A percentile compares a stretch with the other conserved stretches of the same genome.
Conservation (phyloP, 2,113 vertebrate genomes). For the Illadopsis cleaveri region DNA sequence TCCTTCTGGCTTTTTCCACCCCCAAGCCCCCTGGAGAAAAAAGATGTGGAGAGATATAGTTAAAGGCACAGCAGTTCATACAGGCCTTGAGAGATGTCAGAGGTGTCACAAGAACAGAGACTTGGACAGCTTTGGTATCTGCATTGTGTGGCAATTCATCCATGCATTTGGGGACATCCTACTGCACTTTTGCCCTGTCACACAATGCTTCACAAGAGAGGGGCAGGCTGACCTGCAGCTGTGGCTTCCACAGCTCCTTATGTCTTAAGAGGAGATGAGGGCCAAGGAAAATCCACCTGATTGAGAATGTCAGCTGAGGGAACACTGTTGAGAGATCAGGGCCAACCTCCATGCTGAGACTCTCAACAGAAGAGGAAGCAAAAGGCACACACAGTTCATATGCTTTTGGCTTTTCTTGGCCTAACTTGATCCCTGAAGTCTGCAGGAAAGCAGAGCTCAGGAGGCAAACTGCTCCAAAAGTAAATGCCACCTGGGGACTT, state of each 20-base stretch:
- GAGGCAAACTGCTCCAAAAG: slow-evolving; percentile 33
- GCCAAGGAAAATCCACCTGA: slow-evolving; percentile 38
- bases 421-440: slow-evolving; percentile 16
- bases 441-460: slow-evolving; percentile 37
- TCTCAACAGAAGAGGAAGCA: slow-evolving; percentile 12
- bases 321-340: neutral
- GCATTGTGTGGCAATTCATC: neutral
- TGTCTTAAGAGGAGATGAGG: neutral
- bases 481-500: slow-evolving; percentile 48
- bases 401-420: slow-evolving; percentile 54
- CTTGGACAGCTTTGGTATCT: neutral
- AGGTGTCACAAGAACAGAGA: neutral
- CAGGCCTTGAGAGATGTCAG: neutral
- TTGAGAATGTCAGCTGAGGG: neutral
- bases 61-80: neutral
- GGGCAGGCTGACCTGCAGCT: neutral
- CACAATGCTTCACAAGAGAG: neutral
- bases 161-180: neutral
- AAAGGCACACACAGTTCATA: slow-evolving; percentile 11
- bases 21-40: neutral
- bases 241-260: neutral
- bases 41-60: neutral
- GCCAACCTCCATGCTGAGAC: neutral
- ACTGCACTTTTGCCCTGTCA: neutral
- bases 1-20: neutral